Evolutionary conservation across 2,888 invertebrate species (phyloP), one percentile per base, ranked within the genome.

Genomic region (Tachina grossa): DNA sequence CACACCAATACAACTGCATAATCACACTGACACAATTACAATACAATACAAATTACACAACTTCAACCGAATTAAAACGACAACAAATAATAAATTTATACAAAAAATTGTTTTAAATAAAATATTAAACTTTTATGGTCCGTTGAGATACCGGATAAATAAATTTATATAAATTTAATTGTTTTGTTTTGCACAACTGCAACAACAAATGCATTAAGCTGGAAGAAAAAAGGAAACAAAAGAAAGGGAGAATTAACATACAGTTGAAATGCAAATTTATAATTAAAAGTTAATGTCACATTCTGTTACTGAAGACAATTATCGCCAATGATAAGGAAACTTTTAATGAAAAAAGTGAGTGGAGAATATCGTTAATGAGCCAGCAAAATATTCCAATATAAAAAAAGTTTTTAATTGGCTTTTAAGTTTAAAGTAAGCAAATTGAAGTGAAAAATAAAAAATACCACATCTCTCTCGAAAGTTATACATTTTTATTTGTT

Each of bases 131-230:
- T 63, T 65, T n/a, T 14, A 65, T 55, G 43, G 39, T 72, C 55
- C 55, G 31, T 63, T 53, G 69, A 49, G 16, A 71, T 78, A 63
- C 55, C 61, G 78, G 47, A 74, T 68, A 59, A 66, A 66, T 57
- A 75, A 75, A 84, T 69, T 74, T 79, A 69, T 79, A 69, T 45
- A 75, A 66, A 77, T 75, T 78, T 69, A 68, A 78, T 75, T 79
- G 61, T 75, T 61, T 51, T 53, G 53, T n/a, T 59, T 78, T 53
- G 10, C 22, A 22, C 55, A 55, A 55, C 55, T 51, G 22, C 11
- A 19, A 55, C 19, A 55, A 55, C 22, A 11, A 1, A 11, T 22
- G 22, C 5, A 55, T 22, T 55, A 4, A 31, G 31, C 31, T 31
- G 1, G 2, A 19, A 1, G 11, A 19, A 53, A n/a, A 31, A 74